These are phyloP conservation scores for Petrolisthes manimaculis DNA, from an alignment of 2,888 invertebrate species.

Conservation along the genomic window DNA sequence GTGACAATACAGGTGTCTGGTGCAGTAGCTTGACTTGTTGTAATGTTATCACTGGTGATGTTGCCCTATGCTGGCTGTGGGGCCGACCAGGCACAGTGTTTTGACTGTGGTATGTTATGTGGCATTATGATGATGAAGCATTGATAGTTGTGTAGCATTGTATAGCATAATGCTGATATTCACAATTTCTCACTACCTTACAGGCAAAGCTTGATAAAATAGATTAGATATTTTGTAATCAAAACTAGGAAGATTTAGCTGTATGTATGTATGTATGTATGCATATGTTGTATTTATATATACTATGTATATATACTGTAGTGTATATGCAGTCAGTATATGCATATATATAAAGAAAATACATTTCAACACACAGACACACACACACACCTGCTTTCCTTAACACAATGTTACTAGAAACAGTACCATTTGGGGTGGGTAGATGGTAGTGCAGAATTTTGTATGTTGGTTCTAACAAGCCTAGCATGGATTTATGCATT, in stretches of 20 bases:
- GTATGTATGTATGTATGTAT: conserved; percentile 40
- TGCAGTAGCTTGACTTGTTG: neutral
- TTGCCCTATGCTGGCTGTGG: conserved; percentile 8
- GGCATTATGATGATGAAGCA: conserved; percentile 30
- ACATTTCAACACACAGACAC: conserved; percentile 24
- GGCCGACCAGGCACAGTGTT: neutral
- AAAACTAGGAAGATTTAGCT: conserved; percentile 52
- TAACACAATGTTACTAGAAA: conserved; percentile 23
- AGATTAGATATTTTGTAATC: conserved; percentile 63
- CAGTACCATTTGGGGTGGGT: conserved; percentile 38
- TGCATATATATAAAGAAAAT: conserved; percentile 34
- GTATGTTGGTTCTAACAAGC: conserved; percentile 47
- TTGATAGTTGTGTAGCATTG: conserved; percentile 32
- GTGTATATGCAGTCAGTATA: conserved; percentile 27
- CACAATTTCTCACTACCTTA: conserved; percentile 54
- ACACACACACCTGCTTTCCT: conserved; percentile 23
- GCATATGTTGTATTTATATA: conserved; percentile 38
- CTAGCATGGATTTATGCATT: conserved; percentile 42
- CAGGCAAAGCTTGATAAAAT: conserved; percentile 49
- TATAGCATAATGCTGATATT: conserved; percentile 54
- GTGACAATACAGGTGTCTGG: no score
- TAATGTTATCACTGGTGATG: neutral
- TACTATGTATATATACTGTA: conserved; percentile 17
- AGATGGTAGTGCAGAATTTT: conserved; percentile 49
- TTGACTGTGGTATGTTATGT: conserved; percentile 18